Percentiles rank a stretch among this genome's conserved stretches.
phyloP scores from a whole-genome alignment of 2,888 invertebrate genomes.

The Sinhomidia bicolor region DNA sequence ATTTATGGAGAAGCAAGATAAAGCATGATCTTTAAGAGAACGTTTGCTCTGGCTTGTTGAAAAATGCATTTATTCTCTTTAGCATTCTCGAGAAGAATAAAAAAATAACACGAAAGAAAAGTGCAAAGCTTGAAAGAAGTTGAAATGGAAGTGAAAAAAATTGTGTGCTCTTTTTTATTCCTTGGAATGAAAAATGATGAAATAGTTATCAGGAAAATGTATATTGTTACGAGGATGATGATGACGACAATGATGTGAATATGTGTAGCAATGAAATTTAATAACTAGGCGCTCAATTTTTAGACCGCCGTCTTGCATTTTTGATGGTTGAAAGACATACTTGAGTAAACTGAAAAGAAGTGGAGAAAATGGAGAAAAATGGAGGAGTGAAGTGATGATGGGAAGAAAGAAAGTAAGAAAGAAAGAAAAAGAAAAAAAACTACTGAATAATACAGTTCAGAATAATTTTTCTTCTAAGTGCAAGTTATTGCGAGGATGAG shows the following conservation, averaged over 20 bases:
- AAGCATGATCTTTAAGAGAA: too few species aligned
- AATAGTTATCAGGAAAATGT: neutral
- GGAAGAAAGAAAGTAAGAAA: neutral
- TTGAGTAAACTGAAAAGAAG: neutral
- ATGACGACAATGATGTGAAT: too few species aligned
- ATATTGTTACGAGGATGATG: neutral
- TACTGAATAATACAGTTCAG: neutral
- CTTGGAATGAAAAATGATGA: too few species aligned
- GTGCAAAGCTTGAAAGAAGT: too few species aligned
- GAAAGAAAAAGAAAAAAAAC: neutral
- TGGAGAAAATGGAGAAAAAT: too few species aligned
- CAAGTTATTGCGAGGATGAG: too few species aligned
- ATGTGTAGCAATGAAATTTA: slow-evolving; percentile 21
- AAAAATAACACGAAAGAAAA: neutral
- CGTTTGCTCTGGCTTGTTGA: neutral
- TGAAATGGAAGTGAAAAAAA: slow-evolving; percentile 55
- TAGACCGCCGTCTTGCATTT: neutral
- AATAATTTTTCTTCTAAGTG: neutral
- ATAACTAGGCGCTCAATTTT: neutral
- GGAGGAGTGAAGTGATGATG: too few species aligned
- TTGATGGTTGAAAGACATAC: neutral
- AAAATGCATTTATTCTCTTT: neutral
- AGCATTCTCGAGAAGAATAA: neutral
- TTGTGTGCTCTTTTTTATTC: slow-evolving; percentile 16
- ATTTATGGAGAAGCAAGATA: neutral